Base-by-base conservation (phyloP, 1,140 invertebrate genomes). In the Saccostrea glomerata region DNA sequence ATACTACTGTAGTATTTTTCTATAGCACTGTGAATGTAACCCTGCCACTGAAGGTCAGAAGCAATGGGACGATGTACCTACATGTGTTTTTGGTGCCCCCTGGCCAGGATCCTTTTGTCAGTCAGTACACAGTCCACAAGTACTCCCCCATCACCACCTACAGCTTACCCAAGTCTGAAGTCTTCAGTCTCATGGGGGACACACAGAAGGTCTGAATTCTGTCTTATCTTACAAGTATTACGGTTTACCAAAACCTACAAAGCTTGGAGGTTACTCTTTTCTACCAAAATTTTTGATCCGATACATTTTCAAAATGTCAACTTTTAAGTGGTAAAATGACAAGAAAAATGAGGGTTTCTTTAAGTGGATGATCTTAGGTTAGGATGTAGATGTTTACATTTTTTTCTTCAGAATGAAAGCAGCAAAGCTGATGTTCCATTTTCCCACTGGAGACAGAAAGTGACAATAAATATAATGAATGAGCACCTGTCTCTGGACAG, bases 51-150 rank as follows among this genome's bases (percentile, higher is more conserved):
- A 96, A 96, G 93, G 97, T 97, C 0, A 95, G 97, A 13, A 96
- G 96, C 70, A 98, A 98, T 96, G 97, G 97, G 30, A 97, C 97
- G 11, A 92, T 98, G 40, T 97, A 96, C 92, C 95, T 98, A 89
- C 97, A 95, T 90, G 92, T 92, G 9, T 94, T 95, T 90, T 25
- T 95, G 23, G 88, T 91, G 82, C 94, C 92, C 17, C 84, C 66
- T 56, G 92, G 91, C 15, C 55, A 92, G 11, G 88, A 89, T 23
- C 89, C 92, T 47, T 91, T 93, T 66, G 86, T 90, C 85, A 90
- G 90, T 91, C 84, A 90, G 40, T 92, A 89, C 36, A 92, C 91
- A 85, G 91, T 89, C 93, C 96, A 96, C 89, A 94, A 96, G 20
- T 94, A 95, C 7, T 93, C 95, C 47, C 95, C 96, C 1, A 95